These are phyloP conservation scores for Himalopsyche japonica DNA, from an alignment of 2,888 invertebrate genomes.

Conservation along the genomic window DNA sequence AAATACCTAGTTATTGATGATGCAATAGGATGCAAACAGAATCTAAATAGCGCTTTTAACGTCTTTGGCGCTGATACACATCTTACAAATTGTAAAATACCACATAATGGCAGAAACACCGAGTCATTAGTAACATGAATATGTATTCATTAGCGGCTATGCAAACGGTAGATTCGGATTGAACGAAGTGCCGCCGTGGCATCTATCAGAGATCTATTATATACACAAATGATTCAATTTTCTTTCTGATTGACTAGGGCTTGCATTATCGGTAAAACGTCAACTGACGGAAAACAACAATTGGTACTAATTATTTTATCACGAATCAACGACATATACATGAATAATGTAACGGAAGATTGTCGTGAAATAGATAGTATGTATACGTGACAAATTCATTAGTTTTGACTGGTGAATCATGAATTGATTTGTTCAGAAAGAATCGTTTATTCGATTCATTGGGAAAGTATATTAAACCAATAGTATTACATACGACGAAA, in stretches of 20 bases:
- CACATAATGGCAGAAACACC: neutral
- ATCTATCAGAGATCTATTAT: neutral
- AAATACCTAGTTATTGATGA: neutral
- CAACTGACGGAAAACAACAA: too few species aligned
- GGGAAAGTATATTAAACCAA: too few species aligned
- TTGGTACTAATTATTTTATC: too few species aligned
- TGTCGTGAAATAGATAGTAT: too few species aligned
- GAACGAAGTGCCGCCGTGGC: neutral
- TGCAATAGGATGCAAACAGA: neutral
- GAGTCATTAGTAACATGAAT: neutral
- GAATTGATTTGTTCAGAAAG: too few species aligned
- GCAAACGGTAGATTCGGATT: neutral
- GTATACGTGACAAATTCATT: too few species aligned
- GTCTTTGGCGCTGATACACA: neutral
- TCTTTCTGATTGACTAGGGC: neutral
- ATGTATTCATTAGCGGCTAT: neutral
- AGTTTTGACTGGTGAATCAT: too few species aligned
- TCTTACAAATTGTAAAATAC: constrained; percentile 1
- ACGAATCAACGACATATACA: too few species aligned
- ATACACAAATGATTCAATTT: neutral
- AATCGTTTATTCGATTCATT: too few species aligned
- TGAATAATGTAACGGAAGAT: too few species aligned
- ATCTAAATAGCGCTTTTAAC: neutral
- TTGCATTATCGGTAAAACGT: too few species aligned
- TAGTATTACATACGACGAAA: too few species aligned